Evolutionary conservation across 2,113 vertebrate species (phyloP), one percentile per base, ranked within the genome.

Genomic region (Aspidoscelis tigris): DNA sequence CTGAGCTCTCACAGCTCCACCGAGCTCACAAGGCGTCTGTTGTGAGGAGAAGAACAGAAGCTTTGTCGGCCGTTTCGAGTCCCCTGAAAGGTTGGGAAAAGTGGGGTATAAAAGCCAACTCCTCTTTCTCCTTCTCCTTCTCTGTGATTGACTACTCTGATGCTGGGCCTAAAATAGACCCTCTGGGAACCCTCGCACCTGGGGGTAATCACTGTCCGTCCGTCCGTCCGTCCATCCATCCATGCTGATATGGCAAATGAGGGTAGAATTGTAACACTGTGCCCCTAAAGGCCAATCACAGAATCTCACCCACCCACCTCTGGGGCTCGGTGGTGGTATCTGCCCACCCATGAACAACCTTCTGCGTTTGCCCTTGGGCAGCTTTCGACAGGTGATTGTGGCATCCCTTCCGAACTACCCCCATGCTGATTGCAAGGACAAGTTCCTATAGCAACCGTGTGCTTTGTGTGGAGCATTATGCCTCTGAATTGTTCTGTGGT

Each of bases 361-460:
- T 5, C 26, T 47, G 72, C 26, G 73, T 39, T 24, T 84, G n/a
- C 7, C 16, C 5, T 80, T 65, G 86, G 64, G 71, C 50, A 41
- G 24, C 44, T 41, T 74, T 20, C 20, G 69, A 20, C 0, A 0
- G 8, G 22, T 18, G 80, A 43, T 11, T 80, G 64, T 58, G 74
- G 50, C 75, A 76, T 26, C 43, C 50, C 12, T 85, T 76, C 78
- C 39, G 43, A 73, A 76, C 2, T 71, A 24, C 61, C 61, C 72
- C 6, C 18, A 41, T 24, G 0, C 0, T 61, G 21, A 8, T 44
- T 0, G 0, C 66, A n/a, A 68, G 86, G 86, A 79, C 72, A 71
- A 1, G 0, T 88, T 86, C 81, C 91, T 86, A 89, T 88, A 78
- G 84, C 70, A 68, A 85, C 86, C 7, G 72, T 39, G 78, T 0